phyloP scores from a whole-genome alignment of 2,113 vertebrate species.

The Sitta europaea region DNA sequence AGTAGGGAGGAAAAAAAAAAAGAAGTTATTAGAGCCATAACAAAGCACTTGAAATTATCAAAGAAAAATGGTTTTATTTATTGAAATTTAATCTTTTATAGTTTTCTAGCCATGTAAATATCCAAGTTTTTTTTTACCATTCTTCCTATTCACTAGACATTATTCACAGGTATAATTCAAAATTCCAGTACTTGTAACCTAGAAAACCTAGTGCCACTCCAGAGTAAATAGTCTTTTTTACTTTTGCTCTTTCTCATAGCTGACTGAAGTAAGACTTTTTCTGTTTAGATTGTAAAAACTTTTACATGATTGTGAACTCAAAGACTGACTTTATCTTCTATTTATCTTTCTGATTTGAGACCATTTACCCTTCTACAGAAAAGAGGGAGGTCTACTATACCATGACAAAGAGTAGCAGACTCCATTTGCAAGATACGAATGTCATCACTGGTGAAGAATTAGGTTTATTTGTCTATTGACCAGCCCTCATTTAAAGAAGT shows the following conservation, averaged over 20 bases:
- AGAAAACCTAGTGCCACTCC: neutral
- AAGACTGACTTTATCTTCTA: neutral
- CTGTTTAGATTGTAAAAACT: neutral
- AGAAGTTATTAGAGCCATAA: slow-evolving; percentile 3
- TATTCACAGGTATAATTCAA: neutral
- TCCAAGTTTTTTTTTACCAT: neutral
- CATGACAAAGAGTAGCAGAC: neutral
- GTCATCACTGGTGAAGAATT: neutral
- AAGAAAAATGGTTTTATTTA: slow-evolving; percentile 9
- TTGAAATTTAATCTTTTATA: neutral
- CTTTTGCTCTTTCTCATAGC: neutral
- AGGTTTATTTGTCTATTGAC: neutral
- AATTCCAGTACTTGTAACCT: neutral
- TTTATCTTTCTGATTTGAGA: neutral
- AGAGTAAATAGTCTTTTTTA: neutral
- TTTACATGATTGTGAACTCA: neutral
- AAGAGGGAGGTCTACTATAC: neutral
- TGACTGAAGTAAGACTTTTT: neutral
- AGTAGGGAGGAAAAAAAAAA: neutral
- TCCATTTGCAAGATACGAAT: neutral
- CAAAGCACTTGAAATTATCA: slow-evolving; percentile 16
- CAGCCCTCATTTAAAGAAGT: neutral
- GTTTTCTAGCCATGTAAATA: neutral
- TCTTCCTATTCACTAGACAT: neutral
- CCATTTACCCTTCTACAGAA: neutral